A percentile compares a stretch with the other conserved stretches of the same genome.
These are phyloP conservation scores for Pseudorasbora parva DNA, from an alignment of 2,113 vertebrate genomes.

Conservation along the genomic window DNA sequence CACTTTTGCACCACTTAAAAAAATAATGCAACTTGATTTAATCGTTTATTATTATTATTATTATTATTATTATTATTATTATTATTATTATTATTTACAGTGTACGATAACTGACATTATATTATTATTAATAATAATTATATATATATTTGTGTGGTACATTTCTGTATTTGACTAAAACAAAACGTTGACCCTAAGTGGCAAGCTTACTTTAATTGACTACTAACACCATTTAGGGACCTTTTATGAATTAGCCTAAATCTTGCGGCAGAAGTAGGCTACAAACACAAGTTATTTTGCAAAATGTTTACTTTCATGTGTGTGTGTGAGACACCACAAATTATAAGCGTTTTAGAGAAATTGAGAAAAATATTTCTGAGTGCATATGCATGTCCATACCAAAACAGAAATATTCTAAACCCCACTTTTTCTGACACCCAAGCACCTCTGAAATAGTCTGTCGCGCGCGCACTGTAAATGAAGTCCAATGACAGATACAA, in stretches of 20 bases:
- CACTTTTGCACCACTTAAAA: background rate
- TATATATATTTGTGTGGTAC: background rate
- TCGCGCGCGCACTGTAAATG: conserved; percentile 30
- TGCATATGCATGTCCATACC: background rate
- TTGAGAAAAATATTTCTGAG: background rate
- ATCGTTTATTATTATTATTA: background rate
- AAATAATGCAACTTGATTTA: background rate
- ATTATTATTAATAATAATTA: no score
- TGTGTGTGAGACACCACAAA: background rate
- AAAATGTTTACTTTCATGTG: background rate
- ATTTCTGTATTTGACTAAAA: background rate
- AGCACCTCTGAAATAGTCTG: conserved; percentile 6
- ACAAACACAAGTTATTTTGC: background rate
- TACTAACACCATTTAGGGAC: background rate
- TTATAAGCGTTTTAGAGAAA: background rate
- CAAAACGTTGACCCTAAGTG: background rate
- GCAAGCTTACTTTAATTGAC: background rate
- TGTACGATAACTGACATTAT: background rate
- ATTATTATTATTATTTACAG: background rate
- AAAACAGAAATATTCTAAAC: conserved; percentile 6
- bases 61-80: background rate
- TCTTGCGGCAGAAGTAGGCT: background rate
- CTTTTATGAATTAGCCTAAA: background rate
- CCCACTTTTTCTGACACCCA: conserved; percentile 22
- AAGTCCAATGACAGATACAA: conserved; percentile 33